Percentiles rank a stretch among this genome's conserved stretches.
These are phyloP conservation scores for Sander vitreus DNA, from an alignment of 2,113 vertebrate species.

Conservation along the genomic window DNA sequence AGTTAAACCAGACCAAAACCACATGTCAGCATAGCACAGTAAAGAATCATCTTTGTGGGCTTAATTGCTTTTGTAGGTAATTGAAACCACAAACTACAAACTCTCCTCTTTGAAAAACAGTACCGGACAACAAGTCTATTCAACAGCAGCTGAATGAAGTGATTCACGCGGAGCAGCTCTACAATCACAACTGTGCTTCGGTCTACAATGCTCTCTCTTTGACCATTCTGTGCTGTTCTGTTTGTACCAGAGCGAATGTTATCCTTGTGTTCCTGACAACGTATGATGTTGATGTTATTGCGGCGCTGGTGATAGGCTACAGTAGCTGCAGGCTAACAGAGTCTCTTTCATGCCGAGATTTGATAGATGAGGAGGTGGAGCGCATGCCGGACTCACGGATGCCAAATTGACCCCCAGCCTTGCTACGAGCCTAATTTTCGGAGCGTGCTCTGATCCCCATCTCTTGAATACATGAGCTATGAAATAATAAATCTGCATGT, in stretches of 20 bases:
- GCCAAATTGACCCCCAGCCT: conserved; percentile 23
- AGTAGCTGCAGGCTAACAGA: conserved; percentile 53
- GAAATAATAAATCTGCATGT: conserved; percentile 1
- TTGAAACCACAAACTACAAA: conserved; percentile 54
- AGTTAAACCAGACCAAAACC: conserved; percentile 16
- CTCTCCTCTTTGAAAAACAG: conserved; percentile 20
- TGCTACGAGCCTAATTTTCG: not conserved
- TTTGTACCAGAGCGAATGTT: conserved; percentile 46
- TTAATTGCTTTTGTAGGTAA: conserved; percentile 54
- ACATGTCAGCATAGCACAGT: not conserved
- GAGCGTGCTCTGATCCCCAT: conserved; percentile 1
- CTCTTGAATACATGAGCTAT: not conserved
- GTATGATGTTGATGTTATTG: conserved; percentile 58
- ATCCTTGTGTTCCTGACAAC: conserved; percentile 36
- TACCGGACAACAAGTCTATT: conserved; percentile 56
- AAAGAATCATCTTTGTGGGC: conserved; percentile 26
- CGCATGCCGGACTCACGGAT: conserved; percentile 19
- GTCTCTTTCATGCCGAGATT: conserved; percentile 57
- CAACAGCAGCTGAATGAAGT: conserved; percentile 64
- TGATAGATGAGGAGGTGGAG: conserved; percentile 57
- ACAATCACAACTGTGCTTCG: conserved; percentile 59
- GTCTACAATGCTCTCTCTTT: conserved; percentile 62
- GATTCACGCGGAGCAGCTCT: conserved; percentile 51
- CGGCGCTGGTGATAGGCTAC: conserved; percentile 55
- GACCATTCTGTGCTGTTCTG: conserved; percentile 66